Percentiles rank a stretch among this genome's conserved stretches.
These are phyloP conservation scores for Heliconius eleuchia DNA, from an alignment of 1,140 invertebrate species.

Conservation along the genomic window DNA sequence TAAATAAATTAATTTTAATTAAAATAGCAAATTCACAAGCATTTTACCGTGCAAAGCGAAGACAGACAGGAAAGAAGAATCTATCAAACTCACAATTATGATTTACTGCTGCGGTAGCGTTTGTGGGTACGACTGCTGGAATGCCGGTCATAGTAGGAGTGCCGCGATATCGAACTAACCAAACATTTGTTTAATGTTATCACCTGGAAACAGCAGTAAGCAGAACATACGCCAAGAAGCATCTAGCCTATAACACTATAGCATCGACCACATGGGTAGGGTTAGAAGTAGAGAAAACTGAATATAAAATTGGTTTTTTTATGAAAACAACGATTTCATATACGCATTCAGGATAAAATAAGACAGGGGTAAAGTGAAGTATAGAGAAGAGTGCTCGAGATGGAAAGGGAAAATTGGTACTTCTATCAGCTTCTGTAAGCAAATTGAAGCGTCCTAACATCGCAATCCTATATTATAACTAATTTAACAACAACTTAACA, in stretches of 20 bases:
- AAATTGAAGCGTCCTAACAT: slow-evolving; percentile 30
- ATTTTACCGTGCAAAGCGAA: slow-evolving; percentile 10
- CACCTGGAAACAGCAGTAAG: slow-evolving; percentile 79
- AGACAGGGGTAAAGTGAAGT: background rate
- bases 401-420: slow-evolving; percentile 2
- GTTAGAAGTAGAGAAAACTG: slow-evolving; percentile 8
- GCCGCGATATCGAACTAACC: slow-evolving; percentile 80
- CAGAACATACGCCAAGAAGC: slow-evolving; percentile 71
- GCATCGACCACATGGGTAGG: background rate
- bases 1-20: background rate
- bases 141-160: slow-evolving; percentile 58
- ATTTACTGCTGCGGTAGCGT: slow-evolving; percentile 57
- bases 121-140: slow-evolving; percentile 49
- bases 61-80: slow-evolving; percentile 34
- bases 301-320: slow-evolving; percentile 30
- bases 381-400: slow-evolving; percentile 17
- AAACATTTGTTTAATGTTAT: slow-evolving; percentile 81
- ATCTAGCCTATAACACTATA: slow-evolving; percentile 51
- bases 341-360: slow-evolving; percentile 10
- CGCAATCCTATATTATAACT: slow-evolving; percentile 28
- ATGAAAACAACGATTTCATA: slow-evolving; percentile 14
- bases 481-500: slow-evolving; percentile 19
- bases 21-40: slow-evolving; percentile 14
- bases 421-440: slow-evolving; percentile 28
- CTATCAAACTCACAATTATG: slow-evolving; percentile 61